Conservation (phyloP, 2,888 invertebrate species). For the Prenolepis imparis region DNA sequence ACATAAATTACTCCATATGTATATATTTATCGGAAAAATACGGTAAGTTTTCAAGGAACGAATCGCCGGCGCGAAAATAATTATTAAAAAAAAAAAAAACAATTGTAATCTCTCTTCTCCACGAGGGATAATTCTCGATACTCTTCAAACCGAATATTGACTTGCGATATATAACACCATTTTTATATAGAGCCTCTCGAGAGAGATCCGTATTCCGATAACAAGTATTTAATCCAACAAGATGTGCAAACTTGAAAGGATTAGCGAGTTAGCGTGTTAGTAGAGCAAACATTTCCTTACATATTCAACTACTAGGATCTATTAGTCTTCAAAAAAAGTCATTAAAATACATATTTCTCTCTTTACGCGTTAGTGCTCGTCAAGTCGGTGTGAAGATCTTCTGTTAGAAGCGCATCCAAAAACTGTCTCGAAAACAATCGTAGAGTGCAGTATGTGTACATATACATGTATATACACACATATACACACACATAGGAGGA, state of each 20-base stretch:
- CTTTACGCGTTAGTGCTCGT: neutral
- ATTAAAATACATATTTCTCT: neutral
- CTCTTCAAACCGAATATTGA: neutral
- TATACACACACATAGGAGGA: neutral
- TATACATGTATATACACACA: neutral
- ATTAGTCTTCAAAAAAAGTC: neutral
- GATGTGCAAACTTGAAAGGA: neutral
- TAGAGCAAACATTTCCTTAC: neutral
- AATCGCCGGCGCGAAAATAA: neutral
- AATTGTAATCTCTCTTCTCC: neutral
- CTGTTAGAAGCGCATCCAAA: neutral
- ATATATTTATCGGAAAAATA: neutral
- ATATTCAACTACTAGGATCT: neutral
- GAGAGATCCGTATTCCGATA: neutral
- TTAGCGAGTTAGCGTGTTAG: neutral
- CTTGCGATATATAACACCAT: neutral
- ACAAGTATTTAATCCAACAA: neutral
- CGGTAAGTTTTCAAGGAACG: neutral
- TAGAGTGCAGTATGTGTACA: neutral
- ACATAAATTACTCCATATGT: conserved; percentile 19
- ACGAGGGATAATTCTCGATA: neutral
- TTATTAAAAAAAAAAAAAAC: neutral
- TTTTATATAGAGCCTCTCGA: neutral
- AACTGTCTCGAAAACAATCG: neutral
- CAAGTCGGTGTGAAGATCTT: neutral